A percentile compares a stretch with the other conserved stretches of the same genome.
Evolutionary conservation across 2,888 invertebrate genomes (phyloP).

Genomic region (Craniophora ligustri): DNA sequence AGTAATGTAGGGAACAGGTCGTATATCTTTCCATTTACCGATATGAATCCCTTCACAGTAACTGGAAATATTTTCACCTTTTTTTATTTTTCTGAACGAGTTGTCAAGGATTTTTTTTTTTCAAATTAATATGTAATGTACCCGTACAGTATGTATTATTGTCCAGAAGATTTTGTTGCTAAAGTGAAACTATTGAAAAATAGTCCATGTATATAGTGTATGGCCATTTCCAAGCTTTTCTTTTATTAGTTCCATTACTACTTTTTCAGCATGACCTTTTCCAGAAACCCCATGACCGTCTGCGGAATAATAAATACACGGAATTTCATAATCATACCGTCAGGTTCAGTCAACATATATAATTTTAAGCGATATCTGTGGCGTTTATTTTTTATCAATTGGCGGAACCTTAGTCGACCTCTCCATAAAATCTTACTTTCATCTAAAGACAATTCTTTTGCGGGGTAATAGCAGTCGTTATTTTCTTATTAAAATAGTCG

Average conservation of each 20-base stretch:
- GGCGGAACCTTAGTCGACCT: constrained; percentile 28
- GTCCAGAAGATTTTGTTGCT: constrained; percentile 18
- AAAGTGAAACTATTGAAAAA: constrained; percentile 4
- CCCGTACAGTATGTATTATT: constrained; percentile 45
- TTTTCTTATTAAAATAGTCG: no score
- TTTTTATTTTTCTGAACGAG: constrained; percentile 3
- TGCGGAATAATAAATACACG: constrained; percentile 23
- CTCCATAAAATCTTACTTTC: constrained; percentile 41
- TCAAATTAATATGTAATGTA: constrained; percentile 49
- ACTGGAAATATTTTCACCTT: constrained; percentile 12
- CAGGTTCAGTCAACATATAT: constrained; percentile 38
- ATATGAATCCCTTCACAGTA: not conserved
- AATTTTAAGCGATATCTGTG: no score
- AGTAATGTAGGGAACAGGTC: constrained; percentile 5
- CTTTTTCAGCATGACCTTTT: constrained; percentile 24
- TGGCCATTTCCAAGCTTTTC: constrained; percentile 11
- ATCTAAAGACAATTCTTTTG: constrained; percentile 37
- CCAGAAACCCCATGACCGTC: constrained; percentile 9
- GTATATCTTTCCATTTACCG: constrained; percentile 10
- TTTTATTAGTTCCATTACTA: constrained; percentile 20
- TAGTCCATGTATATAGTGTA: constrained; percentile 6
- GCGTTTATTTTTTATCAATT: constrained; percentile 11
- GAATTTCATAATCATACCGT: constrained; percentile 29
- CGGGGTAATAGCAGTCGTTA: constrained; percentile 39
- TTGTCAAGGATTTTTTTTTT: constrained; percentile 21